These are phyloP conservation scores for Theodoxus fluviatilis DNA, from an alignment of 2,888 invertebrate species.

Conservation along the genomic window DNA sequence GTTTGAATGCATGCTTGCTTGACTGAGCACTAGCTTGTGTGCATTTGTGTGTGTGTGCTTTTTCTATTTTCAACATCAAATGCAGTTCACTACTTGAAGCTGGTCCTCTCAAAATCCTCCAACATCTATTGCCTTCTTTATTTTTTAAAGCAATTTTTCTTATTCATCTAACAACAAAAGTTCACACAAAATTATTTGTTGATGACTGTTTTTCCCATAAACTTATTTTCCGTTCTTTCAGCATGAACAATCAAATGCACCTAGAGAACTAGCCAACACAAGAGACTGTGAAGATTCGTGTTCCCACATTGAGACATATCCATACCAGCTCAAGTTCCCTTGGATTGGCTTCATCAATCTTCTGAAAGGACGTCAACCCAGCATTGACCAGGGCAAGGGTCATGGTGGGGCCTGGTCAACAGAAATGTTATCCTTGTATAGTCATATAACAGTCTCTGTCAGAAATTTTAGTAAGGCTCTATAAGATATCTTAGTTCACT, in stretches of 20 bases:
- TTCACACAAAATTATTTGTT: background rate
- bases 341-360: constrained; percentile 74
- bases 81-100: no score
- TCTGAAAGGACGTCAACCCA: constrained; percentile 74
- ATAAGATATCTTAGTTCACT: no score
- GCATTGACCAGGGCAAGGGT: constrained; percentile 73
- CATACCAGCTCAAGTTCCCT: constrained; percentile 75
- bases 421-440: background rate
- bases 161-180: background rate
- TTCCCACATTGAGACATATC: background rate
- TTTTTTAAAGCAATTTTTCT: background rate
- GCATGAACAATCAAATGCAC: background rate
- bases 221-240: background rate
- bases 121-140: no score
- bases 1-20: no score
- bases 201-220: background rate
- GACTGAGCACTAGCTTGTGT: no score
- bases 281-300: background rate
- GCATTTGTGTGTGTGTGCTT: no score
- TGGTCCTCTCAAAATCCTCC: no score
- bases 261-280: background rate
- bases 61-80: no score
- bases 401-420: constrained; percentile 70
- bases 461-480: no score
- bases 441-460: no score